These are phyloP conservation scores for Hyperoplus lanceolatus DNA, from an alignment of 2,797 vertebrate genomes.

Conservation along the genomic window DNA sequence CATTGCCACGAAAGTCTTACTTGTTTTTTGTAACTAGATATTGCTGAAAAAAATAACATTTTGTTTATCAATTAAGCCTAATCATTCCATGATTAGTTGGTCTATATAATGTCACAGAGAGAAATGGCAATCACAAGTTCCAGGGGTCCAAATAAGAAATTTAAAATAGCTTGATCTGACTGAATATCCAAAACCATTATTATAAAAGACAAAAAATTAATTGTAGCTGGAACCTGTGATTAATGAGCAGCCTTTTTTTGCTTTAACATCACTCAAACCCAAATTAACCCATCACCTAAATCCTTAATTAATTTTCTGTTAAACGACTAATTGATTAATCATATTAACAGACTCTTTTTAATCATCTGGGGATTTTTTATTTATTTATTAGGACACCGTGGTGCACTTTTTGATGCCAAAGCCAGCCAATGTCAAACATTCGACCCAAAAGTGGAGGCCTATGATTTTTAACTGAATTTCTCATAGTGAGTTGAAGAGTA, in stretches of 20 bases:
- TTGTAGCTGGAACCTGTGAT: not conserved
- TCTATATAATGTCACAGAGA: not conserved
- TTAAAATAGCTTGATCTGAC: not conserved
- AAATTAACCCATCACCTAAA: not conserved
- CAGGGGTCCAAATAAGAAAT: not conserved
- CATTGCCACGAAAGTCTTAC: too few relatives aligned
- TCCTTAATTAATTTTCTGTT: not conserved
- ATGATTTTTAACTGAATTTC: conserved; percentile 25
- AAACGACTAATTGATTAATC: not conserved
- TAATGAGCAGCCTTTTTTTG: not conserved
- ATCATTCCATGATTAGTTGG: not conserved
- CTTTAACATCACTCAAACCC: not conserved
- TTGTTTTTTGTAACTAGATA: too few relatives aligned
- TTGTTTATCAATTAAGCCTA: too few relatives aligned
- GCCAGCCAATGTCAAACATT: conserved; percentile 15
- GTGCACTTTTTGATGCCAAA: conserved; percentile 6
- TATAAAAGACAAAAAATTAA: not conserved
- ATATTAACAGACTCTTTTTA: not conserved
- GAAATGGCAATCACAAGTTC: too few relatives aligned
- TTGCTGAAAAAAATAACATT: not conserved
- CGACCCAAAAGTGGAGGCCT: conserved; percentile 21
- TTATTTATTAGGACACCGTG: not conserved
- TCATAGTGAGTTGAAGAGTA: conserved; percentile 50
- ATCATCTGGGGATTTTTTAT: not conserved
- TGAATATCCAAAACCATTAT: not conserved